A percentile compares a stretch with the other conserved stretches of the same genome.
These are phyloP conservation scores for Aspidiotus rigidus DNA, from an alignment of 2,888 invertebrate species.

Conservation along the genomic window DNA sequence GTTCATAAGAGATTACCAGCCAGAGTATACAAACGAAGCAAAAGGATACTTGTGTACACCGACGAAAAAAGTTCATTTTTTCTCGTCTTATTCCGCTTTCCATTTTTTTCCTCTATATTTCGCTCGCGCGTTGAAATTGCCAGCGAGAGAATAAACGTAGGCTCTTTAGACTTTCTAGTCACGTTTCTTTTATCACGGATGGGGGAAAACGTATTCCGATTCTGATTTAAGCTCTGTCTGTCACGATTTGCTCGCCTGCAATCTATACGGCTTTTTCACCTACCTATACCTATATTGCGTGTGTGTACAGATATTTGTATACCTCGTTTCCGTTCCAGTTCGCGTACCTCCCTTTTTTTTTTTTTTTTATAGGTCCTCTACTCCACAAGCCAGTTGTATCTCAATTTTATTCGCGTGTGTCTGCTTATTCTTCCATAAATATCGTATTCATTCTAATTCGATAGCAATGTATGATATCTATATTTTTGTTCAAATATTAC, in stretches of 20 bases:
- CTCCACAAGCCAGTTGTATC: background rate
- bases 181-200: slow-evolving; percentile 27
- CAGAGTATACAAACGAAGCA: background rate
- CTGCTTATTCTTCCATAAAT: slow-evolving; percentile 25
- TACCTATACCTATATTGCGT: background rate
- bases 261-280: slow-evolving; percentile 14
- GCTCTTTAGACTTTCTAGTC: slow-evolving; percentile 22
- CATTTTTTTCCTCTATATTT: slow-evolving; percentile 11
- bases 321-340: background rate
- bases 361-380: background rate
- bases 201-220: slow-evolving; percentile 26
- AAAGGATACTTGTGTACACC: background rate
- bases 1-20: slow-evolving; percentile 4
- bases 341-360: background rate
- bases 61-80: slow-evolving; percentile 16
- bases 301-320: slow-evolving; percentile 1
- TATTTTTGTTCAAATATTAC: slow-evolving; percentile 17
- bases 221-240: slow-evolving; percentile 29
- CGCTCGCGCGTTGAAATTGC: slow-evolving; percentile 1
- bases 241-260: slow-evolving; percentile 25
- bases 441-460: slow-evolving; percentile 15
- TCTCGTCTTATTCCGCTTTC: background rate
- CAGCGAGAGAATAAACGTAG: slow-evolving; percentile 13
- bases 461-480: slow-evolving; percentile 17
- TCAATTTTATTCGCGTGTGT: background rate